These are phyloP conservation scores for Callithrix jacchus DNA, from an alignment of 2,113 vertebrate species.

Conservation along the genomic window DNA sequence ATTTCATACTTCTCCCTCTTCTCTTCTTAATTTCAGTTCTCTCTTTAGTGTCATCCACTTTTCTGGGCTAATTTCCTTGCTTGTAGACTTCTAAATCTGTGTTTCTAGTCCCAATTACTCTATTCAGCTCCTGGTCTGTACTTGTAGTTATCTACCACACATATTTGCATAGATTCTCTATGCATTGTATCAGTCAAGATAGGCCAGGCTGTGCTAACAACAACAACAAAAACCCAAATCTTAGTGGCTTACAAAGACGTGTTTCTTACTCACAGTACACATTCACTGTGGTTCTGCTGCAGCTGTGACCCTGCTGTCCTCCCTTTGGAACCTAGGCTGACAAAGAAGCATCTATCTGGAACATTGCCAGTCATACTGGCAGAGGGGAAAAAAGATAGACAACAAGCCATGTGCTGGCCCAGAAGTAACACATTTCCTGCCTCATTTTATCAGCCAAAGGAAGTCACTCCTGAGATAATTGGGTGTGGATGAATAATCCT, in stretches of 20 bases:
- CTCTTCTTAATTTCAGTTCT: neutral
- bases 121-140: neutral
- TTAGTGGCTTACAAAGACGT: conserved; percentile 24
- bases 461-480: conserved; percentile 50
- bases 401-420: neutral
- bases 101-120: neutral
- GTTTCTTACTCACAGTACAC: conserved; percentile 44
- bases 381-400: neutral
- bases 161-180: neutral
- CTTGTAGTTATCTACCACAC: neutral
- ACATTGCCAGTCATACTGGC: neutral
- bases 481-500: conserved; percentile 56
- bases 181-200: neutral
- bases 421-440: conserved; percentile 47
- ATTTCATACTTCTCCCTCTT: neutral
- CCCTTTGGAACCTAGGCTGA: conserved; percentile 9
- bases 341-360: conserved; percentile 49
- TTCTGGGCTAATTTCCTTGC: conserved; percentile 10
- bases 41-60: neutral
- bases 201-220: neutral
- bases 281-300: neutral
- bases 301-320: conserved; percentile 45
- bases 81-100: neutral
- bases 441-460: conserved; percentile 37
- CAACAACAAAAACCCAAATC: neutral